Evolutionary conservation across 2,888 invertebrate species (phyloP).

Genomic region (Pammene fasciana): DNA sequence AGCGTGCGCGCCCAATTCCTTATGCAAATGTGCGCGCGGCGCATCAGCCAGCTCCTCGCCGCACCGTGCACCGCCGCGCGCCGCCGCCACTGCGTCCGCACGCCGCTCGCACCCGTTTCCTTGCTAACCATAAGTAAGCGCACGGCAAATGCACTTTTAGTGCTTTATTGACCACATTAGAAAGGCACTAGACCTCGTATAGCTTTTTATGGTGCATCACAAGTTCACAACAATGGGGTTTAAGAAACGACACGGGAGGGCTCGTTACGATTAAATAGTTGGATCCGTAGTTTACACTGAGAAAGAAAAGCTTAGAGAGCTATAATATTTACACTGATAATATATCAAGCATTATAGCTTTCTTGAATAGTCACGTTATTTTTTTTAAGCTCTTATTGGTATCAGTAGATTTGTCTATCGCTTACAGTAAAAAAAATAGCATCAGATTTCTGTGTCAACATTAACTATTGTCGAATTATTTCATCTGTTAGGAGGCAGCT

Average conservation of each 20-base stretch:
- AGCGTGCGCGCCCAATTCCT: slow-evolving; percentile 80
- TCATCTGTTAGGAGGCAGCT: slow-evolving; percentile 33
- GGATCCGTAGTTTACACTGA: background rate
- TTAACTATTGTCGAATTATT: slow-evolving; percentile 20
- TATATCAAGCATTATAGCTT: background rate
- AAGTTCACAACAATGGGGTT: slow-evolving; percentile 66
- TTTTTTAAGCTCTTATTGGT: background rate
- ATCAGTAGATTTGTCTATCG: background rate
- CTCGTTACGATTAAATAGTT: slow-evolving; percentile 68
- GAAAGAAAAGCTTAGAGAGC: background rate
- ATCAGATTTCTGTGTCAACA: background rate
- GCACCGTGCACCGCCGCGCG: too few species aligned
- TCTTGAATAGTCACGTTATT: background rate
- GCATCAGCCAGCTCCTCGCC: slow-evolving; percentile 32
- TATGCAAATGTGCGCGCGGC: slow-evolving; percentile 70
- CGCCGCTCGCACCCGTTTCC: slow-evolving; percentile 19
- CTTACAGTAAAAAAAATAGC: background rate
- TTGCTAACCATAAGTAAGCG: slow-evolving; percentile 51
- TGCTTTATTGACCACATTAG: slow-evolving; percentile 74
- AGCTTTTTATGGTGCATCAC: slow-evolving; percentile 69
- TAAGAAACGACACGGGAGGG: slow-evolving; percentile 67
- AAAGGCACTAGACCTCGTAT: slow-evolving; percentile 60
- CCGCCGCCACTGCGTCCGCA: slow-evolving; percentile 27
- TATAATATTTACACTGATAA: background rate
- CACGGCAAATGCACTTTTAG: slow-evolving; percentile 66